Percentiles rank a stretch among this genome's conserved stretches.
Evolutionary conservation across 1,140 invertebrate species (phyloP).

Genomic region (Ceratosolen solmsi): DNA sequence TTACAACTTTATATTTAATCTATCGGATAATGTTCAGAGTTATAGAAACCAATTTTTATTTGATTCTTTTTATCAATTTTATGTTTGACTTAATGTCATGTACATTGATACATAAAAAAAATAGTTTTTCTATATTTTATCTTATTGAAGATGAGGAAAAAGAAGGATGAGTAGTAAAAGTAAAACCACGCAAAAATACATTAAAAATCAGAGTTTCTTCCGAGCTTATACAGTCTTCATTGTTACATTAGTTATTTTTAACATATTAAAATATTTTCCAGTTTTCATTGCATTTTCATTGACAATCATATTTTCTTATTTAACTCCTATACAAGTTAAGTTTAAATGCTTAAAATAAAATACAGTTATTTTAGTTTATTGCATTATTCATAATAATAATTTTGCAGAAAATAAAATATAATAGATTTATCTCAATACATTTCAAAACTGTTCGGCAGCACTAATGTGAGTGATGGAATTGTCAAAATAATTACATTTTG

Average conservation of each 20-base stretch:
- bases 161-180: slow-evolving; percentile 4
- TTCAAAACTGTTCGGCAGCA: too few species aligned
- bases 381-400: neutral
- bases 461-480: too few species aligned
- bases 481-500: too few species aligned
- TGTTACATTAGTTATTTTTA: neutral
- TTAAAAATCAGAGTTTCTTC: neutral
- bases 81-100: neutral
- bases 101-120: neutral
- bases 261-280: neutral
- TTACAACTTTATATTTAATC: too few species aligned
- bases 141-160: neutral
- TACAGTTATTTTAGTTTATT: too few species aligned
- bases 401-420: too few species aligned
- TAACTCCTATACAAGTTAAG: too few species aligned
- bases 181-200: neutral
- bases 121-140: slow-evolving; percentile 28
- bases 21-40: too few species aligned
- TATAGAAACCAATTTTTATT: too few species aligned
- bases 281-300: neutral
- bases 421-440: too few species aligned
- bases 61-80: neutral
- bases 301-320: neutral
- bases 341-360: too few species aligned
- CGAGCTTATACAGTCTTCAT: neutral